phyloP scores from a whole-genome alignment of 1,140 invertebrate genomes.

The Drosophila obscura region DNA sequence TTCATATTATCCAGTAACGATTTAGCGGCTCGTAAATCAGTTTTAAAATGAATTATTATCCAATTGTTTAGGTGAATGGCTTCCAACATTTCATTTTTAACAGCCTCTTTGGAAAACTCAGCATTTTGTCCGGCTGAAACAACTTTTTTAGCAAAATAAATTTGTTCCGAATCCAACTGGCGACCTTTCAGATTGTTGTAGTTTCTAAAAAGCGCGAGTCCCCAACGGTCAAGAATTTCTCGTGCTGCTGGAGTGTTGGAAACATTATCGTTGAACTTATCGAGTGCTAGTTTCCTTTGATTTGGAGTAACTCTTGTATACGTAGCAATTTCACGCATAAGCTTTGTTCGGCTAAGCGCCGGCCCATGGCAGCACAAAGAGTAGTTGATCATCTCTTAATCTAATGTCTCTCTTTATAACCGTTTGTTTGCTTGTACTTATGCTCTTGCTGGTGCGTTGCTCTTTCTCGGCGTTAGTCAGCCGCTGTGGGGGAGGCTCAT shows the following conservation, averaged over 20 bases:
- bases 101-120: constrained; percentile 88
- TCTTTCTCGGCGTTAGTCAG: too few species aligned
- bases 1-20: constrained; percentile 88
- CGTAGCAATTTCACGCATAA: constrained; percentile 92
- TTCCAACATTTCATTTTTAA: constrained; percentile 86
- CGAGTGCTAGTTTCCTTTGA: constrained; percentile 87
- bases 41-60: constrained; percentile 87
- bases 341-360: too few species aligned
- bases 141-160: constrained; percentile 87
- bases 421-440: too few species aligned
- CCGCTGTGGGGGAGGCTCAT: too few species aligned
- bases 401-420: too few species aligned
- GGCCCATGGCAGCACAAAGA: too few species aligned
- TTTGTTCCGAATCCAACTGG: constrained; percentile 86
- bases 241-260: constrained; percentile 86
- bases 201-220: constrained; percentile 87
- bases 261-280: constrained; percentile 89
- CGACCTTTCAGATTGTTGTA: too few species aligned
- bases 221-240: constrained; percentile 92
- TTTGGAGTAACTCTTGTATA: constrained; percentile 92
- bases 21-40: constrained; percentile 86
- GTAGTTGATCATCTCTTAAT: too few species aligned
- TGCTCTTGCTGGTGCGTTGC: too few species aligned
- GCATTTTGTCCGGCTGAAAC: constrained; percentile 84
- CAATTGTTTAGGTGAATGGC: constrained; percentile 87